Conservation (phyloP, 2,888 invertebrate species). For the Belgica antarctica region DNA sequence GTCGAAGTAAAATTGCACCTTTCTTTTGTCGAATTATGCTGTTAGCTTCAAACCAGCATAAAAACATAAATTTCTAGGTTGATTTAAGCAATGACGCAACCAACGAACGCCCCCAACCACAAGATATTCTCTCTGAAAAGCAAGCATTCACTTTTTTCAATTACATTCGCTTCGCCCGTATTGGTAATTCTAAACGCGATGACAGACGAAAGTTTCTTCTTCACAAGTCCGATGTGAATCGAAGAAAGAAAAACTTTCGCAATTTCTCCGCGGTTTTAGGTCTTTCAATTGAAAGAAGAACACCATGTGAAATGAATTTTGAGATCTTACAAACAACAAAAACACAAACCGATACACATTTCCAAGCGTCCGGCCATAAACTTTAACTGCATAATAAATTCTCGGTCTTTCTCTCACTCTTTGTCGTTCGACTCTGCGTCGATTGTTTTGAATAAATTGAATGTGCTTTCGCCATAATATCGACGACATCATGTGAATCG, state of each 20-base stretch:
- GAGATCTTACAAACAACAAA: neutral
- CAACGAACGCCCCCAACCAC: no score
- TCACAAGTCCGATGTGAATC: no score
- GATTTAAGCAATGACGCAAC: no score
- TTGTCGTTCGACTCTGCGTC: neutral
- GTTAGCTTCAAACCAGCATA: no score
- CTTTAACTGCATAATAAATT: constrained; percentile 39
- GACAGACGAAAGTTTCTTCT: neutral
- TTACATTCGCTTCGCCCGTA: no score
- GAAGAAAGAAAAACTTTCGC: neutral
- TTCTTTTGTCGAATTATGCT: no score
- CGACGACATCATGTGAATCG: no score
- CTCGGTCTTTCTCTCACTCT: neutral
- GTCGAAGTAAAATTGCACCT: no score
- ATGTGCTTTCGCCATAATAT: no score
- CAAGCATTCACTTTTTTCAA: no score
- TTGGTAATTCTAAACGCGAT: neutral
- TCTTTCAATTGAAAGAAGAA: neutral
- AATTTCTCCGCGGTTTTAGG: neutral
- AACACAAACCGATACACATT: constrained; percentile 12
- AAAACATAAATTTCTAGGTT: no score
- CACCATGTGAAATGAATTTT: neutral
- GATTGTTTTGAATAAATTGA: neutral
- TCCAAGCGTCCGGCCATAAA: constrained; percentile 31
- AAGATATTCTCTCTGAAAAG: no score